Evolutionary conservation across 2,797 vertebrate genomes (phyloP), one percentile per base, ranked within the genome.

Genomic region (Graptemys geographica): DNA sequence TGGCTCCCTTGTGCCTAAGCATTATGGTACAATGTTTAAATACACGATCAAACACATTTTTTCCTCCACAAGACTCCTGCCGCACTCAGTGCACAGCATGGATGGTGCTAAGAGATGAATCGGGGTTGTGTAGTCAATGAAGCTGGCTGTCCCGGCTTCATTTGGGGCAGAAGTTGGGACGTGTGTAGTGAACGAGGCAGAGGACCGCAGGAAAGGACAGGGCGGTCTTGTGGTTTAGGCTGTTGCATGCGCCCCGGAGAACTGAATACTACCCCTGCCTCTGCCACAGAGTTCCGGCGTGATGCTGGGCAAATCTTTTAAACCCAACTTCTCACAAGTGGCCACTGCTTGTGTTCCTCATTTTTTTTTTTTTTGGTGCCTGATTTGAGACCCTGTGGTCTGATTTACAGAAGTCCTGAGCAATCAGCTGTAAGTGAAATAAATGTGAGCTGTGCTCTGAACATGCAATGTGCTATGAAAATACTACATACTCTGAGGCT

Each of bases 1-100:
- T 96, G 90, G 96, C 97, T 96, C 92, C 84, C 96, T 93, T 96
- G 95, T 95, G 94, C 84, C 90, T 94, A 87, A 37, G 95, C 87
- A 0, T 88, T 44, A 80, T 95, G 85, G 95, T 59, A 59, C 51
- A 74, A 84, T 52, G 94, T 95, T 92, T 65, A 92, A 81, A 23
- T 1, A 92, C 89, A 83, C 92, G 87, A 95, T 87, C 87, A 84
- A 82, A 91, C 89, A 81, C 2, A 7, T 12, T 11, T 88, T 95
- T 91, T 93, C 81, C 93, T 44, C 94, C 93, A 82, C 37, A 84
- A 86, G 88, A 87, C 41, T 47, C 65, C 78, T 21, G 87, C 93
- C 84, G 84, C 4, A 0, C 51, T 94, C 95, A 65, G 55, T 79
- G 53, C 87, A 74, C 62, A 74, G 89, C 90, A 4, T 37, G 85